Percentiles rank a stretch among this genome's conserved stretches.
Conservation (phyloP, 2,888 invertebrate species). For the Heliconius sara region DNA sequence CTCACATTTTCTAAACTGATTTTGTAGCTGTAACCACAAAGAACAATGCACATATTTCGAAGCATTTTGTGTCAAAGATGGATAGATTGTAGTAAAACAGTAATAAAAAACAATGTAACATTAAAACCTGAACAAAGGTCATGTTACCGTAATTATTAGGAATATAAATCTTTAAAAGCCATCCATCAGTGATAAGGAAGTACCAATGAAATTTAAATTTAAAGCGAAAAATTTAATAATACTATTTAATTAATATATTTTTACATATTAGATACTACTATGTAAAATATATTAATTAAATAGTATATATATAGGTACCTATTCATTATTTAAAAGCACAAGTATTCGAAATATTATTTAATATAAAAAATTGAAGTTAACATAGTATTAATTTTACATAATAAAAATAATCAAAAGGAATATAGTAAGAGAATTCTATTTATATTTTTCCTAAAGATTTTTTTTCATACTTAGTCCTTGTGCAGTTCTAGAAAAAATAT, state of each 20-base stretch:
- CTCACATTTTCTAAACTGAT: not conserved
- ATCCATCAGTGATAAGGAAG: no score
- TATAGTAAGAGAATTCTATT: not conserved
- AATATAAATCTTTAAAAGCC: not conserved
- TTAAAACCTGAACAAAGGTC: not conserved
- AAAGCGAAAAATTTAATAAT: not conserved
- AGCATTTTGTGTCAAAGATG: not conserved
- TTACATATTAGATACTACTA: no score
- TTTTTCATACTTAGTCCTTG: not conserved
- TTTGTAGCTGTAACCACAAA: not conserved
- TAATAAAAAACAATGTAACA: conserved; percentile 19
- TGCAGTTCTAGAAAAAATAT: not conserved
- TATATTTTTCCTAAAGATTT: not conserved
- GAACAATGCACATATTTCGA: not conserved
- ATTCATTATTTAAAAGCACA: no score
- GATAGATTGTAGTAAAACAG: not conserved
- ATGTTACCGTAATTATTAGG: conserved; percentile 2
- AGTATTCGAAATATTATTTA: no score
- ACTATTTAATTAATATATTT: not conserved
- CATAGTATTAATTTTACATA: not conserved
- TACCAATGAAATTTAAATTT: no score
- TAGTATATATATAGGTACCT: no score
- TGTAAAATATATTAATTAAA: no score
- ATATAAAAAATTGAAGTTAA: no score
- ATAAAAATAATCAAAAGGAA: not conserved